phyloP scores from a whole-genome alignment of 2,888 invertebrate species.

The Torymus auratus region DNA sequence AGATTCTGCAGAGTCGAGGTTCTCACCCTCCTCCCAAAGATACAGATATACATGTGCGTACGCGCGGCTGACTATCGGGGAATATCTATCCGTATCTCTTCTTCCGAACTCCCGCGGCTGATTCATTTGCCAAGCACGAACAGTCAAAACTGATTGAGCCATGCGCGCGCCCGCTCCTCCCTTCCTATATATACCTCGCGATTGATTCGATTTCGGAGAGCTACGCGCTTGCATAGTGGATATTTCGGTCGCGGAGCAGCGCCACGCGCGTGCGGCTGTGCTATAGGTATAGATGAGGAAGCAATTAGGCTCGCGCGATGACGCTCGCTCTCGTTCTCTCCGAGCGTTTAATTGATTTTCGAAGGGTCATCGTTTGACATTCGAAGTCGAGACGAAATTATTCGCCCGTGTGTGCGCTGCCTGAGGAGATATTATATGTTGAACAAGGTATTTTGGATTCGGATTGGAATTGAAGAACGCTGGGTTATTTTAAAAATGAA shows the following conservation, averaged over 20 bases:
- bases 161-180: too few relatives aligned
- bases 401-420: too few relatives aligned
- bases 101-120: neutral
- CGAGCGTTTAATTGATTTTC: too few relatives aligned
- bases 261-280: neutral
- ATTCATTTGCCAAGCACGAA: constrained; percentile 44
- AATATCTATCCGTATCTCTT: neutral
- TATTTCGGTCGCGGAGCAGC: constrained; percentile 16
- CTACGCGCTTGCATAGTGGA: neutral
- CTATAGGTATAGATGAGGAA: neutral
- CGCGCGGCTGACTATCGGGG: too few relatives aligned
- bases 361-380: too few relatives aligned
- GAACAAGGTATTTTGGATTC: too few relatives aligned
- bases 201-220: constrained; percentile 36
- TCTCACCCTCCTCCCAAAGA: neutral
- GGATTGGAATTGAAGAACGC: too few relatives aligned
- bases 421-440: too few relatives aligned
- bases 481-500: too few relatives aligned
- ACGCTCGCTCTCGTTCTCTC: too few relatives aligned
- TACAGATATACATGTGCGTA: neutral
- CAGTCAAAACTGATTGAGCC: constrained; percentile 43
- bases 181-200: too few relatives aligned
- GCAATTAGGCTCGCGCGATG: constrained; percentile 14
- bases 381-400: too few relatives aligned
- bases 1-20: constrained; percentile 60